Conservation (phyloP, 1,140 invertebrate species). For the Drosophila miranda region DNA sequence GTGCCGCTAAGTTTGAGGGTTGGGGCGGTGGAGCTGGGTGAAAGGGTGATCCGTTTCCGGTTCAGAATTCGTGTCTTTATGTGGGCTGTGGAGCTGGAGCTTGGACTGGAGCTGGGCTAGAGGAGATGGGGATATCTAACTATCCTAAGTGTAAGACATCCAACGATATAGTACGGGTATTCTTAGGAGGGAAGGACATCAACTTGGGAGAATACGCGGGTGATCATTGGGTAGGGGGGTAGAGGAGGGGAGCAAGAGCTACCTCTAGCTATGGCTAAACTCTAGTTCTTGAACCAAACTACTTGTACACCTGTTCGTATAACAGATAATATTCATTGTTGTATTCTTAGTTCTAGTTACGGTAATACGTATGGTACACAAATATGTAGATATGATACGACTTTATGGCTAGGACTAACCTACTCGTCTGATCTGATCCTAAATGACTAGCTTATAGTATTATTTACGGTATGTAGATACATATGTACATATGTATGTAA, state of each 20-base stretch:
- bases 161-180: constrained; percentile 13
- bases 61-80: constrained; percentile 31
- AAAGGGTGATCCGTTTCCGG: constrained; percentile 6
- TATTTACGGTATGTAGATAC: background rate
- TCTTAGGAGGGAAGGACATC: background rate
- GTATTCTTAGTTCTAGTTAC: constrained; percentile 18
- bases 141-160: constrained; percentile 13
- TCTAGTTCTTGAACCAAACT: constrained; percentile 60
- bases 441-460: constrained; percentile 2
- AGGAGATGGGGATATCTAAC: background rate
- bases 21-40: constrained; percentile 1
- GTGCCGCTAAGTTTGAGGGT: constrained; percentile 52
- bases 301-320: constrained; percentile 49
- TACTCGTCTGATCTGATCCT: constrained; percentile 12
- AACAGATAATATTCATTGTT: constrained; percentile 27
- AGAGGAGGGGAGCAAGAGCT: background rate
- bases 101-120: background rate
- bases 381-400: constrained; percentile 20
- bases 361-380: constrained; percentile 17
- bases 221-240: too few relatives aligned
- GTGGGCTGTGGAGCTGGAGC: constrained; percentile 21
- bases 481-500: constrained; percentile 2
- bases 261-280: constrained; percentile 22
- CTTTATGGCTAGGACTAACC: constrained; percentile 25
- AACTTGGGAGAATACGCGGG: constrained; percentile 6